Conservation (phyloP, 2,888 invertebrate genomes). For the Caprella mutica region DNA sequence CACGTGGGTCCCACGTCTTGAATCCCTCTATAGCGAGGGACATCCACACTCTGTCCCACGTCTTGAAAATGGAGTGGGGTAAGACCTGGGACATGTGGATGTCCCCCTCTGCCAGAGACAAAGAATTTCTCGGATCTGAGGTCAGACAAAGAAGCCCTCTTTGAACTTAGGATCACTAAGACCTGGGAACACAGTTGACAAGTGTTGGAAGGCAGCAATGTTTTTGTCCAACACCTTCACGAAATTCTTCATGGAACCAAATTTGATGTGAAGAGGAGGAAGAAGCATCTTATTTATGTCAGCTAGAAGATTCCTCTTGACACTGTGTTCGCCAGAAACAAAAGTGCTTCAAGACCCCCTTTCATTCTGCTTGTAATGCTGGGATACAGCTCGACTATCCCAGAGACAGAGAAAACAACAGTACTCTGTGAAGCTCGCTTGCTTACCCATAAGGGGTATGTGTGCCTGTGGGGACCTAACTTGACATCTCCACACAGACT, state of each 20-base stretch:
- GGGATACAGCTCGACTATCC: slow-evolving; percentile 8
- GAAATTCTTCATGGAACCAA: slow-evolving; percentile 13
- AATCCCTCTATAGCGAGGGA: too few species aligned
- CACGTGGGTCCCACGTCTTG: too few species aligned
- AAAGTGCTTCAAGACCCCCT: slow-evolving; percentile 11
- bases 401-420: slow-evolving; percentile 17
- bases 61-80: too few species aligned
- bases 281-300: slow-evolving; percentile 15
- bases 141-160: slow-evolving; percentile 12
- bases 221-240: too few species aligned
- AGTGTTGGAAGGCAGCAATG: slow-evolving; percentile 8
- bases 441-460: slow-evolving; percentile 27
- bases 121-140: slow-evolving; percentile 7
- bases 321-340: slow-evolving; percentile 10
- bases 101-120: too few species aligned
- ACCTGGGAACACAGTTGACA: slow-evolving; percentile 12
- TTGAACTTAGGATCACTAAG: slow-evolving; percentile 16
- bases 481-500: slow-evolving; percentile 34
- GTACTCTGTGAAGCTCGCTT: slow-evolving; percentile 32
- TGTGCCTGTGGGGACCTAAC: too few species aligned
- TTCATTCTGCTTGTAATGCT: slow-evolving; percentile 12
- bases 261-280: slow-evolving; percentile 18
- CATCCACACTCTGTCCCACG: too few species aligned
- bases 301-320: slow-evolving; percentile 14
- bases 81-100: too few species aligned